Base-by-base conservation (phyloP, 2,888 invertebrate species). In the Pyralis farinalis region DNA sequence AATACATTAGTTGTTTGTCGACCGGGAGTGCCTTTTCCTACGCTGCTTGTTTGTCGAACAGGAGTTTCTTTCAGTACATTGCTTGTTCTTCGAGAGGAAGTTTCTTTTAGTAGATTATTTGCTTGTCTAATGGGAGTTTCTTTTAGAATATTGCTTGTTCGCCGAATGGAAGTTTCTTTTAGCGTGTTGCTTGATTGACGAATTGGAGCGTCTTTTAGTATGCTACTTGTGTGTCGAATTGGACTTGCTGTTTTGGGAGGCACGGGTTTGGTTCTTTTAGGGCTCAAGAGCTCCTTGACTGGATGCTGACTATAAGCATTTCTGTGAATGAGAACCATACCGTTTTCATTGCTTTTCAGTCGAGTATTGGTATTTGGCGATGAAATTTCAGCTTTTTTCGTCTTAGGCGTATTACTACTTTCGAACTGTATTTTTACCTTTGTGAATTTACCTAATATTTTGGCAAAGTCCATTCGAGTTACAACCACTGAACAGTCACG, bases 401-500 rank as follows among this genome's bases (percentile, higher is more conserved):
- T 48, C 67, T 76, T 82, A 5, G 74, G 60, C 4, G 75, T 62
- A 3, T 71, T 56, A 55, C 63, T 74, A 44, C 71, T 83, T 65
- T 87, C 87, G 56, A 85, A 88, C 44, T 88, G 84, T 33, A 88
- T 87, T 63, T 87, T 88, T 1, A 88, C 88, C 67, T 86, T 87
- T 4, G 86, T 88, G 58, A 85, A 87, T 75, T 82, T 88, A 46
- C 88, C 88, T 44, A 88, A 63, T 51, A 88, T 87, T 65, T 82
- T 88, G 45, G 83, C 86, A 71, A 88, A 88, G 63, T 89, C 85
- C 87, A 89, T 86, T 48, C 78, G 80, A 50, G 82, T 84, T 42
- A 88, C 76, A 42, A 80, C 71, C 43, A 89, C 85, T 46, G 80
- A 67, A 64, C 85, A 88, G 31, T 87, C 86, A 28, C 75, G 81